Evolutionary conservation across 2,797 vertebrate genomes (phyloP).

Genomic region (Anguilla marmorata): DNA sequence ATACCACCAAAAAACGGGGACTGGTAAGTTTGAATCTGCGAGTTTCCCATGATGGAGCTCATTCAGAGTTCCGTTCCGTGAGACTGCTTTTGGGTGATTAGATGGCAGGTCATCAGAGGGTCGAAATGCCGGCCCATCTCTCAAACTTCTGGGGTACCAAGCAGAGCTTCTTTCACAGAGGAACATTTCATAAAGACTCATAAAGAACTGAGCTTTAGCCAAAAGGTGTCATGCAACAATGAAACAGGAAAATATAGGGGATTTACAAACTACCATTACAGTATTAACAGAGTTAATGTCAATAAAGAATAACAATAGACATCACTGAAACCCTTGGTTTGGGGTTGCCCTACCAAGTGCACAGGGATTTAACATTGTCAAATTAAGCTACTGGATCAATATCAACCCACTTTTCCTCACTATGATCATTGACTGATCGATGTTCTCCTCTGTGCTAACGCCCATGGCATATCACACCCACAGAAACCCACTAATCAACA

Average conservation of each 20-base stretch:
- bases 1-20: neutral
- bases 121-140: neutral
- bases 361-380: neutral
- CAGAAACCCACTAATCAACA: neutral
- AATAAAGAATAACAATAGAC: neutral
- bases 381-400: slow-evolving; percentile 15
- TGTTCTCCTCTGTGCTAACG: neutral
- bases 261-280: neutral
- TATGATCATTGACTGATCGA: neutral
- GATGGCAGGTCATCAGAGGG: neutral
- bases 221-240: neutral
- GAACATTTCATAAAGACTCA: neutral
- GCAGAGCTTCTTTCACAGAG: neutral
- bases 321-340: neutral
- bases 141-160: neutral
- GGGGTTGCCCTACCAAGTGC: neutral
- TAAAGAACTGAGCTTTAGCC: neutral
- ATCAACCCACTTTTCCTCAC: neutral
- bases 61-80: neutral
- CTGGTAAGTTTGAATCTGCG: neutral
- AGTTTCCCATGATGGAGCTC: neutral
- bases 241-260: neutral
- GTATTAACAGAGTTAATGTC: neutral
- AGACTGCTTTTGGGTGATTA: neutral
- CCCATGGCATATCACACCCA: neutral